phyloP scores from a whole-genome alignment of 2,888 invertebrate genomes.

The Rambutsinella grinnellia region DNA sequence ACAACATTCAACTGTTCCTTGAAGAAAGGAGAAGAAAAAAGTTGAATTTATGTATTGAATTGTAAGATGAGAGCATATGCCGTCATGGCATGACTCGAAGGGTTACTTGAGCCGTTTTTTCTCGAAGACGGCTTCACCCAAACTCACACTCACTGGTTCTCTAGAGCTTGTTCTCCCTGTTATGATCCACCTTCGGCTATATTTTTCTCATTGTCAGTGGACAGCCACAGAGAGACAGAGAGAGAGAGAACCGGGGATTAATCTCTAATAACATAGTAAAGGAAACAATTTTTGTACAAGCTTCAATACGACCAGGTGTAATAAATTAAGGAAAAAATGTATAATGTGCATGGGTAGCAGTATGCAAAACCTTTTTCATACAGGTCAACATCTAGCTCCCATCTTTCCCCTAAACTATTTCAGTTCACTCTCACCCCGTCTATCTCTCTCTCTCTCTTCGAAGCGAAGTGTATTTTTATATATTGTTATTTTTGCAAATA shows the following conservation, averaged over 20 bases:
- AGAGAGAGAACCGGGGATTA: slow-evolving; percentile 27
- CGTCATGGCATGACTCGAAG: not conserved
- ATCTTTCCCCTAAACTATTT: not conserved
- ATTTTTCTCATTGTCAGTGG: slow-evolving; percentile 5
- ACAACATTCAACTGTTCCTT: not conserved
- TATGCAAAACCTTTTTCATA: slow-evolving; percentile 1
- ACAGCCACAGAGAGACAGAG: not conserved
- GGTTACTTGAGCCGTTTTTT: slow-evolving; percentile 6
- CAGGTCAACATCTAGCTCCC: not conserved
- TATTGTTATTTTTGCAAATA: not conserved
- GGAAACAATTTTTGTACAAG: slow-evolving; percentile 25
- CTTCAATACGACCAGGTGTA: slow-evolving; percentile 39
- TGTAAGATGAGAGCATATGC: too few relatives aligned
- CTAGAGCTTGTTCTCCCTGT: slow-evolving; percentile 8
- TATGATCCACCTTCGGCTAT: slow-evolving; percentile 47
- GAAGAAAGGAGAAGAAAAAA: not conserved
- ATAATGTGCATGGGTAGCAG: slow-evolving; percentile 24
- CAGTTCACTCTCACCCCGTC: too few relatives aligned
- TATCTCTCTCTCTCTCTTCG: too few relatives aligned
- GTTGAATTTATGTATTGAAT: not conserved
- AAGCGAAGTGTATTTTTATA: too few relatives aligned
- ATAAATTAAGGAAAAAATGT: slow-evolving; percentile 45
- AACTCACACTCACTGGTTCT: slow-evolving; percentile 7
- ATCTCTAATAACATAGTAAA: slow-evolving; percentile 41
- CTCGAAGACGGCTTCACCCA: slow-evolving; percentile 34